Conservation (phyloP, 2,888 invertebrate species). For the Conops quadrifasciatus region DNA sequence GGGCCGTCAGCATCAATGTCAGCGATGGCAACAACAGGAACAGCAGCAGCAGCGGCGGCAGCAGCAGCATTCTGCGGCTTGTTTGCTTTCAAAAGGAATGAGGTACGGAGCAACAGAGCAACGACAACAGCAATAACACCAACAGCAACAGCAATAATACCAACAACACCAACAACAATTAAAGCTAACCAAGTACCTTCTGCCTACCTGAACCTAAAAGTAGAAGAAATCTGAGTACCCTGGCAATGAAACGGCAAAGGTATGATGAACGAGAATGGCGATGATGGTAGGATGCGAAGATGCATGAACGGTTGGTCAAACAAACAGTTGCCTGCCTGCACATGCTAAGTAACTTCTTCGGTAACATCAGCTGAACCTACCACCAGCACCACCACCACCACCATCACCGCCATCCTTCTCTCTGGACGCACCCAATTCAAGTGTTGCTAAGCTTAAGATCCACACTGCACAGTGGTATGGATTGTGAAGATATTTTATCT, state of each 20-base stretch:
- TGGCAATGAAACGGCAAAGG: conserved; percentile 9
- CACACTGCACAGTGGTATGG: background rate
- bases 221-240: conserved; percentile 21
- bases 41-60: background rate
- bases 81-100: conserved; percentile 24
- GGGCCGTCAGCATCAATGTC: conserved; percentile 18
- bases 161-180: background rate
- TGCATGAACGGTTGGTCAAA: conserved; percentile 5
- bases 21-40: conserved; percentile 4
- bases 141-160: background rate
- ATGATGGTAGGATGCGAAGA: too few species aligned
- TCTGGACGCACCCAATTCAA: background rate
- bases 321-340: conserved; percentile 24
- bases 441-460: background rate
- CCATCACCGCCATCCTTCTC: too few species aligned
- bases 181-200: background rate
- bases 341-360: conserved; percentile 31
- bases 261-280: background rate
- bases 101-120: conserved; percentile 2
- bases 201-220: background rate
- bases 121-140: conserved; percentile 1
- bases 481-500: too few species aligned
- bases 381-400: background rate
- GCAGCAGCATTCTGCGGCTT: conserved; percentile 19
- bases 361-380: conserved; percentile 6